Conservation (phyloP, 2,888 invertebrate genomes). For the Parnassius orleans region DNA sequence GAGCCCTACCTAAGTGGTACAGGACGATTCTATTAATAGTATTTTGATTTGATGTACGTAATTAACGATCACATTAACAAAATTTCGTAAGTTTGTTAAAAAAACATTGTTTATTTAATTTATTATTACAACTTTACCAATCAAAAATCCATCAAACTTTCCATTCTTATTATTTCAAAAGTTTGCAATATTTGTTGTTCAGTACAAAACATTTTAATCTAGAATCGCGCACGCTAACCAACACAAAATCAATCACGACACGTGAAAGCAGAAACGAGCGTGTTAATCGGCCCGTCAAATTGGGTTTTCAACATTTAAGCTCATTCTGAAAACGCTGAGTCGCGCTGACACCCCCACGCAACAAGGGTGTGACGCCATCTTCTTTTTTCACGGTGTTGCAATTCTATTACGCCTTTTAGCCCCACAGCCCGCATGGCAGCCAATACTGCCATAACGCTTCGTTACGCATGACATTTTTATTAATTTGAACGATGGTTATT, state of each 20-base stretch:
- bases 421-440: conserved; percentile 39
- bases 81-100: too few species aligned
- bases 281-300: conserved; percentile 77
- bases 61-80: too few species aligned
- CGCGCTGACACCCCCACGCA: conserved; percentile 57
- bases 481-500: conserved; percentile 15
- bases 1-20: too few species aligned
- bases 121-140: too few species aligned
- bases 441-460: conserved; percentile 42
- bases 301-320: conserved; percentile 75
- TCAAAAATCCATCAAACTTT: too few species aligned
- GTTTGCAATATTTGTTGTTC: neutral
- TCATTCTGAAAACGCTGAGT: conserved; percentile 73
- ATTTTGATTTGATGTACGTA: too few species aligned
- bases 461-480: conserved; percentile 38
- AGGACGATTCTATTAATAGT: too few species aligned
- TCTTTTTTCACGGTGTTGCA: conserved; percentile 60
- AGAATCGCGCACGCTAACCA: conserved; percentile 1
- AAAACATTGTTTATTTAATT: too few species aligned
- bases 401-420: conserved; percentile 56
- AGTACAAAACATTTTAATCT: conserved; percentile 3
- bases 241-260: conserved; percentile 32
- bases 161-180: too few species aligned
- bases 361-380: conserved; percentile 57
- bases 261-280: conserved; percentile 33